These are phyloP conservation scores for Mustela nigripes DNA, from an alignment of 2,113 vertebrate species.

Conservation along the genomic window DNA sequence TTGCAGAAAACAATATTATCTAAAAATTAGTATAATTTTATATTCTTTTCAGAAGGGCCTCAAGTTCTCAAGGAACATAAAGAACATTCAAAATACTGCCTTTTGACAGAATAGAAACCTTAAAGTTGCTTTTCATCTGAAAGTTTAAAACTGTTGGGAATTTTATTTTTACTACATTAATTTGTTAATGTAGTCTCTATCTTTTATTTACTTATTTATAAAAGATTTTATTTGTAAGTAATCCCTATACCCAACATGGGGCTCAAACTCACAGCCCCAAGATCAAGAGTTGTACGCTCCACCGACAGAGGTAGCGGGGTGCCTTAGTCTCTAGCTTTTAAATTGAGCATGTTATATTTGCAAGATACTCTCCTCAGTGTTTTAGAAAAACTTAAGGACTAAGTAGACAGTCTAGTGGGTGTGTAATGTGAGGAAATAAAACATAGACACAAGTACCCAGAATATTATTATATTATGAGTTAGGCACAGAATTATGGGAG, in stretches of 20 bases:
- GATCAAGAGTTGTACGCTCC: background rate
- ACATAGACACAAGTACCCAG: background rate
- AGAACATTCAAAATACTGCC: background rate
- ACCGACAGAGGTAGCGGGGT: background rate
- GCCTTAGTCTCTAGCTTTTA: background rate
- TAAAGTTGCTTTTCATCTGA: conserved; percentile 4
- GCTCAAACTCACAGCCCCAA: background rate
- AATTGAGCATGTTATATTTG: background rate
- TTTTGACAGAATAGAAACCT: background rate
- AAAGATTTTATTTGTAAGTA: background rate
- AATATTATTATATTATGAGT: background rate
- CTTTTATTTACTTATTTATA: background rate
- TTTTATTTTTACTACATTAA: conserved; percentile 29
- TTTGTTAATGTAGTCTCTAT: background rate
- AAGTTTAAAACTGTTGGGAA: background rate
- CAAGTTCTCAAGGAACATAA: background rate
- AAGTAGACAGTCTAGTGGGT: background rate
- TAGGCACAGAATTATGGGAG: conserved; percentile 19
- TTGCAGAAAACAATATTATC: conserved; percentile 24
- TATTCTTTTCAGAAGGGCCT: background rate
- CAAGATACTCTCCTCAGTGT: background rate
- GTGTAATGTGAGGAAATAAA: background rate
- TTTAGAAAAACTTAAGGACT: background rate
- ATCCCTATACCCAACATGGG: background rate
- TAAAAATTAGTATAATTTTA: conserved; percentile 15